phyloP scores from a whole-genome alignment of 2,113 vertebrate genomes.

The Platysteira castanea region DNA sequence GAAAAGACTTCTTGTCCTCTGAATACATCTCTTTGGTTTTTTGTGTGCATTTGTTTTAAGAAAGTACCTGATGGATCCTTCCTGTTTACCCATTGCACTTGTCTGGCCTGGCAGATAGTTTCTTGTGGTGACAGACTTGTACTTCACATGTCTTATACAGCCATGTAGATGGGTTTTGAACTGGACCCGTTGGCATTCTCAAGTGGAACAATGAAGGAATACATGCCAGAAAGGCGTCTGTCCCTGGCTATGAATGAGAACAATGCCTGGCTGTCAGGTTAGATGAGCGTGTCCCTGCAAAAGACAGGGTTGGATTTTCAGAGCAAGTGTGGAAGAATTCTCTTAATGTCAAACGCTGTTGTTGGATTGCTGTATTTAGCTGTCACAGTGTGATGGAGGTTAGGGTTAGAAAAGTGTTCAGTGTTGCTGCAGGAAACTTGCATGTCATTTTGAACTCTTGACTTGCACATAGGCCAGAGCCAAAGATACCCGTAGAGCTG shows the following conservation, averaged over 20 bases:
- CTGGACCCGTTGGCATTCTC: not conserved
- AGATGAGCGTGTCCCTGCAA: not conserved
- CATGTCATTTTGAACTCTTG: conserved; percentile 57
- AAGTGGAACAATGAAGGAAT: conserved; percentile 9
- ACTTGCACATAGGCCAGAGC: conserved; percentile 11
- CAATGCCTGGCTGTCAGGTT: conserved; percentile 54
- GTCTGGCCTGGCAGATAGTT: not conserved
- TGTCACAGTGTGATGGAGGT: conserved; percentile 42
- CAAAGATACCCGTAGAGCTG: conserved; percentile 24
- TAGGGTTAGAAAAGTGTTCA: conserved; percentile 52
- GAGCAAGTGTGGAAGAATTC: not conserved
- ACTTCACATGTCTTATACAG: not conserved
- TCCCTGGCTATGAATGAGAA: conserved; percentile 22
- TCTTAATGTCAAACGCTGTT: conserved; percentile 30
- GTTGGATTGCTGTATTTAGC: conserved; percentile 42
- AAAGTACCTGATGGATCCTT: not conserved
- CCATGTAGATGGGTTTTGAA: not conserved
- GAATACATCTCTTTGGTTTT: not conserved
- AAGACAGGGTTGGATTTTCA: not conserved
- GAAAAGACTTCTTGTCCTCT: not conserved
- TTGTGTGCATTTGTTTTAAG: not conserved
- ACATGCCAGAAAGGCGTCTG: not conserved
- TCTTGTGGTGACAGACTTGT: not conserved
- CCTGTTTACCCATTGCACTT: not conserved
- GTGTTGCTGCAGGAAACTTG: conserved; percentile 39